Evolutionary conservation across 2,888 invertebrate genomes (phyloP).

Genomic region (Agrochola lychnidis): DNA sequence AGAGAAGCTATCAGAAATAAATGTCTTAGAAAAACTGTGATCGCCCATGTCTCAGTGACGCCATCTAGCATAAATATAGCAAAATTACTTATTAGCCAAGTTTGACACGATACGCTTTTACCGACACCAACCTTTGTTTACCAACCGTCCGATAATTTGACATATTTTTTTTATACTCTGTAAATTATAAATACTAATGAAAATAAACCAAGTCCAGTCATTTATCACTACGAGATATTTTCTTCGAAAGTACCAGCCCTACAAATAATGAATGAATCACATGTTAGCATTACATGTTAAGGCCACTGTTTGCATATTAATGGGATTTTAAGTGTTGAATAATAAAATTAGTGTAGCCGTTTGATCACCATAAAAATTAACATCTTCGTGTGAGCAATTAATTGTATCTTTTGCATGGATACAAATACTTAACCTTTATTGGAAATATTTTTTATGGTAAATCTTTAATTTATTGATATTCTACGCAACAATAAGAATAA

Average conservation of each 20-base stretch:
- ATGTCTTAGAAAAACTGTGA: too few relatives aligned
- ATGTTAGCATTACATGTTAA: constrained; percentile 29
- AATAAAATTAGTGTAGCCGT: constrained; percentile 22
- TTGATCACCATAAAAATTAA: background rate
- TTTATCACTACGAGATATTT: too few relatives aligned
- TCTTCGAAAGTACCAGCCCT: constrained; percentile 35
- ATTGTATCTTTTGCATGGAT: background rate
- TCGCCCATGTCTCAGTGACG: too few relatives aligned
- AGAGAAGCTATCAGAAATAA: too few relatives aligned
- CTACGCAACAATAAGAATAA: background rate
- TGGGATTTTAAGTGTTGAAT: constrained; percentile 25
- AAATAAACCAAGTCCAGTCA: too few relatives aligned
- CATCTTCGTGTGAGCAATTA: constrained; percentile 1
- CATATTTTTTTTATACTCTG: too few relatives aligned
- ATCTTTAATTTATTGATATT: background rate
- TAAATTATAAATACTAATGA: too few relatives aligned
- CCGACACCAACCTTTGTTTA: too few relatives aligned
- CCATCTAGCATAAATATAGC: too few relatives aligned
- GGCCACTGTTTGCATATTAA: constrained; percentile 41
- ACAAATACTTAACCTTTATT: background rate
- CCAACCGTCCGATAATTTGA: too few relatives aligned
- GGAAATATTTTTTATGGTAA: background rate
- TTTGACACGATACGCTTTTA: too few relatives aligned
- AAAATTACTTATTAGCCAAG: too few relatives aligned
- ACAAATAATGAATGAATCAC: constrained; percentile 33